These are phyloP conservation scores for Lycopodina hypogea DNA, from an alignment of 37 sponge, comb jelly and placozoan species.

Conservation along the genomic window DNA sequence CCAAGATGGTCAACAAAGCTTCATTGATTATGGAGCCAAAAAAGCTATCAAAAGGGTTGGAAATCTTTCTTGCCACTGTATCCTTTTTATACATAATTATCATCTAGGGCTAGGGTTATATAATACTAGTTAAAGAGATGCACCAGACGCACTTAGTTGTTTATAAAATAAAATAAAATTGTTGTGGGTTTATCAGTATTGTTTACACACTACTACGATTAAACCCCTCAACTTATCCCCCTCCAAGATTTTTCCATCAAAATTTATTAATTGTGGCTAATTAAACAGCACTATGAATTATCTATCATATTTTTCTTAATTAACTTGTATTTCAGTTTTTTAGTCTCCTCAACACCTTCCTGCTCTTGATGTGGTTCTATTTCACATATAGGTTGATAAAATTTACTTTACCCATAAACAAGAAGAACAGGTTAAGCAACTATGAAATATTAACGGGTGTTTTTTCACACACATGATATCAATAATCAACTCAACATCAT, in stretches of 20 bases:
- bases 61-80: conserved; percentile 33
- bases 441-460: no score
- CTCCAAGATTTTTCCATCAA: background rate
- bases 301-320: background rate
- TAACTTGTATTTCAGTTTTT: background rate
- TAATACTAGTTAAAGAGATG: no score
- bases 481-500: no score
- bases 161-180: no score
- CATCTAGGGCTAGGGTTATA: no score
- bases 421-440: no score
- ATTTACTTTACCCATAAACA: no score
- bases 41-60: conserved; percentile 23
- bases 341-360: background rate
- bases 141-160: no score
- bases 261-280: background rate
- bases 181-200: no score
- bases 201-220: no score
- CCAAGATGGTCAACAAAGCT: conserved; percentile 5
- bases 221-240: no score
- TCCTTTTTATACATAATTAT: conserved; percentile 43
- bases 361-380: background rate
- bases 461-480: no score
- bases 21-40: conserved; percentile 12
- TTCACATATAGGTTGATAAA: background rate
- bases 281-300: background rate